A percentile compares a stretch with the other conserved stretches of the same genome.
Conservation (phyloP, 2,113 vertebrate genomes). For the Hemichromis elongatus region DNA sequence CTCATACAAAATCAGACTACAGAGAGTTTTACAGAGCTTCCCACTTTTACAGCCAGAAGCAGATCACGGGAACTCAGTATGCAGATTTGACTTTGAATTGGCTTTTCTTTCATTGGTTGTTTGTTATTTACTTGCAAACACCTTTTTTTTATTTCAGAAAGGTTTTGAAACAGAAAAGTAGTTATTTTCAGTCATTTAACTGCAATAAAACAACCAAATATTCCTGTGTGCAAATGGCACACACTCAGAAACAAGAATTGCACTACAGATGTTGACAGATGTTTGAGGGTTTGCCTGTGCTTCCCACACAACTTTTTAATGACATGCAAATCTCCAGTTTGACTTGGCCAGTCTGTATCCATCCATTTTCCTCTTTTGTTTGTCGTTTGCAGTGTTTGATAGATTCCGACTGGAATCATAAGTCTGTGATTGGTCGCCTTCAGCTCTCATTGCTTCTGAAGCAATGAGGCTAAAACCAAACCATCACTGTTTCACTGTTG, state of each 20-base stretch:
- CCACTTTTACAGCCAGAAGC: background rate
- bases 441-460: background rate
- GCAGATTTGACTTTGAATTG: background rate
- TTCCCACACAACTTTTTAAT: background rate
- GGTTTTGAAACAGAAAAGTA: background rate
- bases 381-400: background rate
- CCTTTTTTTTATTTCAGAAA: background rate
- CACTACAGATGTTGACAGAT: background rate
- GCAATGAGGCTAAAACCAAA: rapidly evolving
- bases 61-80: background rate
- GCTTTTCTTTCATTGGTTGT: background rate
- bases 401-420: background rate
- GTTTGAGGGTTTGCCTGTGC: background rate
- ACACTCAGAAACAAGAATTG: background rate
- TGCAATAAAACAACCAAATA: background rate
- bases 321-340: background rate
- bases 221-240: background rate
- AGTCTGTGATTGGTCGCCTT: background rate
- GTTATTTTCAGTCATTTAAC: background rate
- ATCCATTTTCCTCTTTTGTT: background rate
- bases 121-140: background rate
- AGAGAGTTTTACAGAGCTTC: background rate
- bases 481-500: background rate
- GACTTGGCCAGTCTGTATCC: background rate
- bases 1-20: background rate